Evolutionary conservation across 2,888 invertebrate genomes (phyloP), one percentile per base, ranked within the genome.

Genomic region (Cataglyphis cursor): DNA sequence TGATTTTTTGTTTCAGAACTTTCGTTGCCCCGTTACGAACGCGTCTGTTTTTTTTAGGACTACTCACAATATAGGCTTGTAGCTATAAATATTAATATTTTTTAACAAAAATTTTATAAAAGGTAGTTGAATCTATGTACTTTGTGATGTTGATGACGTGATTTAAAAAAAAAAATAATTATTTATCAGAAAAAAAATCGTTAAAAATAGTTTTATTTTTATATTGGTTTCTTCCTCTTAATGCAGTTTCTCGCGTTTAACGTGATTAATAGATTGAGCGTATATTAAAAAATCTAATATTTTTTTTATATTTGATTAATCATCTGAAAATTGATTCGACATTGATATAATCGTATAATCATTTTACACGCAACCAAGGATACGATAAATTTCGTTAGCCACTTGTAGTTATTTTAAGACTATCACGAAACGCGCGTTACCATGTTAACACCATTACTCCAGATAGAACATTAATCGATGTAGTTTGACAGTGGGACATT

Each of bases 381-480:
- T 21, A 38, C n/a, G 48, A 48, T 31, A 12, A 8, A 28, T 28
- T 59, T 18, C 12, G 1, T 57, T 66, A 64, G n/a, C 28, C 18
- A 12, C 10, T 64, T 62, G 38, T 38, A 64, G 24, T 75, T 74
- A 28, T 41, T 28, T 35, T 12, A 21, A 31, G 62, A 62, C 62
- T 10, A 75, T 24, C 21, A 21, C 3, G 21, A n/a, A 8, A n/a
- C 15, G 24, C 3, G 24, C 31, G 31, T 31, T 31, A 31, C 31
- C 31, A 31, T 6, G 9, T 64, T 64, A 75, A 75, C 44, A 18
- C 9, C 15, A 21, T 48, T 51, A 51, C 24, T 44, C 6, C 31
- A 54, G 38, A 38, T 41, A 54, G 38, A 18, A 65, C 38, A 28
- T 41, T 15, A 41, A 76, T 76, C 76, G 38, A 28, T 64, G 24